These are phyloP conservation scores for Callorhinus ursinus DNA, from an alignment of 2,113 vertebrate species.

Conservation along the genomic window DNA sequence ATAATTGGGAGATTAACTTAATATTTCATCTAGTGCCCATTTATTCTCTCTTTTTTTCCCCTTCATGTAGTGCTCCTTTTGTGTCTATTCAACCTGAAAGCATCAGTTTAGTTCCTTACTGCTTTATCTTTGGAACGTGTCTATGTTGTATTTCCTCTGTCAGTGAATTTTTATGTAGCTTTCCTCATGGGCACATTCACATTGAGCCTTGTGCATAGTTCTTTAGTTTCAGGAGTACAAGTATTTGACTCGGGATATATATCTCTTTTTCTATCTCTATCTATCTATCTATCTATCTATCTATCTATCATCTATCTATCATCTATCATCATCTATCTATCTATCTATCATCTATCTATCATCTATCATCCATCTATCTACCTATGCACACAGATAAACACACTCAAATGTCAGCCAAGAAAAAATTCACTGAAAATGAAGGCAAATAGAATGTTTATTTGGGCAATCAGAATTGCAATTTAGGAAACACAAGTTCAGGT, in stretches of 20 bases:
- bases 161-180: conserved; percentile 47
- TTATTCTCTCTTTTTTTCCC: conserved; percentile 16
- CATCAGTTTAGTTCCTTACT: background rate
- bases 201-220: conserved; percentile 34
- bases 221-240: conserved; percentile 70
- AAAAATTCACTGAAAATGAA: background rate
- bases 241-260: conserved; percentile 70
- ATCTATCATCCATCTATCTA: background rate
- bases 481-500: background rate
- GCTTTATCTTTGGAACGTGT: background rate
- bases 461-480: background rate
- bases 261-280: background rate
- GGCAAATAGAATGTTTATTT: background rate
- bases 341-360: background rate
- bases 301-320: background rate
- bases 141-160: background rate
- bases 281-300: background rate
- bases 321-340: background rate
- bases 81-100: background rate
- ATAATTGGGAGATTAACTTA: background rate
- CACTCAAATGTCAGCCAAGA: background rate
- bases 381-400: background rate
- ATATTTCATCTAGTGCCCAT: background rate
- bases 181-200: conserved; percentile 16
- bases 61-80: background rate